These are phyloP conservation scores for Ammospiza caudacuta DNA, from an alignment of 2,113 vertebrate genomes.

Conservation along the genomic window DNA sequence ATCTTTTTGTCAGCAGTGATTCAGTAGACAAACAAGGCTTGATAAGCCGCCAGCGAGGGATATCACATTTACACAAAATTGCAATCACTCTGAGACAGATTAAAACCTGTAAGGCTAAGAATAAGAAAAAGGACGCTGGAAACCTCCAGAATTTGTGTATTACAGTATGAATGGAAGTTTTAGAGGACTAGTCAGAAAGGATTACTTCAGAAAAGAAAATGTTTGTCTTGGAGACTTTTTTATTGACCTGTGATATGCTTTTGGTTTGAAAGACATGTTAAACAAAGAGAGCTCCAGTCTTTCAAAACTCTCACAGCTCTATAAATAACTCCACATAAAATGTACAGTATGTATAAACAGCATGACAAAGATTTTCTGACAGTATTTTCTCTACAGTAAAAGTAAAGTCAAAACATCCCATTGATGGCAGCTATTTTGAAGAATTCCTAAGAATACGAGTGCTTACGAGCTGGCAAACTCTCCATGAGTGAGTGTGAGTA, in stretches of 20 bases:
- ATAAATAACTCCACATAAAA: constrained; percentile 49
- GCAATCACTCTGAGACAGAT: neutral
- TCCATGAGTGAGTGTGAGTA: neutral
- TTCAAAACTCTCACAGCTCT: constrained; percentile 21
- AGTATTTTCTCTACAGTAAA: constrained; percentile 34
- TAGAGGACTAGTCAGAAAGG: neutral
- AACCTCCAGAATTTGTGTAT: neutral
- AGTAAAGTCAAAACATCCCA: constrained; percentile 45
- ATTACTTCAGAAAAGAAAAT: constrained; percentile 1
- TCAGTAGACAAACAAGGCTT: neutral
- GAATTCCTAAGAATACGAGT: neutral
- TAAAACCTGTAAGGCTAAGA: neutral
- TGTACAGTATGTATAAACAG: constrained; percentile 39
- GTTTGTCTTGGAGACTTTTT: constrained; percentile 43
- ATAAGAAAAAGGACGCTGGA: neutral
- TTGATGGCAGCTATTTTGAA: constrained; percentile 34
- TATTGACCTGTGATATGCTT: constrained; percentile 28
- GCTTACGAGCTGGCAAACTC: constrained; percentile 3
- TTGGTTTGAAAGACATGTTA: constrained; percentile 39
- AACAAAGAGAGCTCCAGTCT: constrained; percentile 37
- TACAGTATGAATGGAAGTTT: neutral
- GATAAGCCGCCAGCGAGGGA: neutral
- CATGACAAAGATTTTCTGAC: constrained; percentile 41
- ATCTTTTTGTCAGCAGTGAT: neutral
- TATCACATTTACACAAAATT: neutral